Percentiles rank a stretch among this genome's conserved stretches.
phyloP scores from a whole-genome alignment of 2,113 vertebrate species.

The Rhabdomys dilectus region DNA sequence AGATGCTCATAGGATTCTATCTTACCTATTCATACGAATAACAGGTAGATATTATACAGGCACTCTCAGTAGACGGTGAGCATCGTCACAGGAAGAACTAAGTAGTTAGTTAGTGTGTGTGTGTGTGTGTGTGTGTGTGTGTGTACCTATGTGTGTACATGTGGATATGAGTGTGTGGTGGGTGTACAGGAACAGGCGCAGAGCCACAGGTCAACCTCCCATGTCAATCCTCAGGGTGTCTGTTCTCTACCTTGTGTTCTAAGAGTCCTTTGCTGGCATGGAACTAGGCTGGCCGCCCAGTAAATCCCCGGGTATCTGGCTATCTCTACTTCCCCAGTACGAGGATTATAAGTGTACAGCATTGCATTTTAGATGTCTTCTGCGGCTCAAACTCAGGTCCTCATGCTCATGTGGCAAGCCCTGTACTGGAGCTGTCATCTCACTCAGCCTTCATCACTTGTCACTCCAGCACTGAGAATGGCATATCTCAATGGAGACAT shows the following conservation, averaged over 20 bases:
- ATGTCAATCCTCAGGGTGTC: not conserved
- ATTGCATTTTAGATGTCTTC: not conserved
- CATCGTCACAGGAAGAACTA: rapidly evolving
- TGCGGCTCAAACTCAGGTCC: not conserved
- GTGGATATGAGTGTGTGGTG: not conserved
- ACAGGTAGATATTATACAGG: not conserved
- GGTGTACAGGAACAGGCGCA: no score
- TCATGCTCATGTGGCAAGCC: not conserved
- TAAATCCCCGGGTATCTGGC: not conserved
- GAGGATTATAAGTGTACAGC: not conserved
- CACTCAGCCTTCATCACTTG: not conserved
- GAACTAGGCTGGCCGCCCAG: not conserved
- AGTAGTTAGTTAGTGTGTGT: not conserved
- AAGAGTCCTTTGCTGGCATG: not conserved
- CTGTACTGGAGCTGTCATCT: not conserved
- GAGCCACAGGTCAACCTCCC: not conserved
- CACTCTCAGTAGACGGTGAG: no score
- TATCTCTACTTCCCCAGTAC: not conserved
- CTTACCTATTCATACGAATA: not conserved
- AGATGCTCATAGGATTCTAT: no score
- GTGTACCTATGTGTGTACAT: not conserved
- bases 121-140: not conserved
- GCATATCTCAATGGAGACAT: rapidly evolving
- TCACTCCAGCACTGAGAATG: not conserved
- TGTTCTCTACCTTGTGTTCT: not conserved